Base-by-base conservation (phyloP, 2,113 vertebrate genomes). In the Rissa tridactyla region DNA sequence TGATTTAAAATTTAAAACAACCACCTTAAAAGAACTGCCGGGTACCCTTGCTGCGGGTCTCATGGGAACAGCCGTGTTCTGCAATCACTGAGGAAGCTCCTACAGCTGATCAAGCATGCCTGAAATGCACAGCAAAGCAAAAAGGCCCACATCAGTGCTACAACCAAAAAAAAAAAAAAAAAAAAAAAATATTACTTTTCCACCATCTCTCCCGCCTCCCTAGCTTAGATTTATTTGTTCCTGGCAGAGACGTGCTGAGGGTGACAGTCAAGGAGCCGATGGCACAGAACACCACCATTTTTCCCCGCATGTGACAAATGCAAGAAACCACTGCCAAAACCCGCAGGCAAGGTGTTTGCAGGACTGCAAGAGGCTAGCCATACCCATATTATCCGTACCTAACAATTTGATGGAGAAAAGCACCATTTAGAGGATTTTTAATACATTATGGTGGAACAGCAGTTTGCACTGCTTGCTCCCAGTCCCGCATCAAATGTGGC, bases 371-470 rank as follows among this genome's bases (percentile, higher is more conserved):
- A 60, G 44, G 32, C 65, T 76, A 65, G 44, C 6, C 5, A 0
- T 42, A 29, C 22, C 66, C 40, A 0, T 13, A 8, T 40, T 3
- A 46, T 6, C 72, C 7, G 1, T 4, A 46, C 6, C 44, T 29
- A 15, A n/a, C 5, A 23, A 5, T 55, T 2, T 27, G 29, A 44
- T 8, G 14, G 38, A 88, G 71, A 18, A 36, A 83, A 77, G 11
- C 2, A 3, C 23, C 5, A 0, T 52, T 65, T 13, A 38, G 52
- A 55, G 38, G 15, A 52, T n/a, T 79, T 46, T 32, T 66, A 40
- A 27, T 1, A 15, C 27, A 34, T 55, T 54, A 17, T 0, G 7
- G n/a, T 2, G 1, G 76, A 44, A n/a, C 0, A 36, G 52, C 30
- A 29, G 58, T 21, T 27, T 18, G 22, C 22, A 25, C 21, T 22